These are phyloP conservation scores for Rhyacophila evoluta DNA, from an alignment of 2,888 invertebrate species.

Conservation along the genomic window DNA sequence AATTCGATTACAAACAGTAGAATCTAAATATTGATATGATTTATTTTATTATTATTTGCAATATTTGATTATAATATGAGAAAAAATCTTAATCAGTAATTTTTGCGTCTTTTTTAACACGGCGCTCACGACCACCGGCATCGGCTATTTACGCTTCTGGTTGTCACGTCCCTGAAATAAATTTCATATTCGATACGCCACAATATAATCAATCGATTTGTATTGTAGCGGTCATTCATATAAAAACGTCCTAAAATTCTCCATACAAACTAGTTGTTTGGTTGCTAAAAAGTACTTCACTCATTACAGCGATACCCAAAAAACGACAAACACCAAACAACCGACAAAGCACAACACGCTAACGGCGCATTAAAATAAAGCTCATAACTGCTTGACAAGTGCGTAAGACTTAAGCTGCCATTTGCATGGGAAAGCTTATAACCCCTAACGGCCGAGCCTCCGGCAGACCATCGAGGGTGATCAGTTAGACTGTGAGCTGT, in stretches of 20 bases:
- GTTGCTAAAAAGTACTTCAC: constrained; percentile 34
- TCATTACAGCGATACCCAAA: constrained; percentile 27
- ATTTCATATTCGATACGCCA: too few relatives aligned
- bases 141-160: too few relatives aligned
- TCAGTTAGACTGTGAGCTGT: constrained; percentile 47
- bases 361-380: constrained; percentile 34
- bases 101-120: too few relatives aligned
- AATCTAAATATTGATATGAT: too few relatives aligned
- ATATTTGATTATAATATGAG: too few relatives aligned
- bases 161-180: too few relatives aligned
- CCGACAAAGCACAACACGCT: background rate
- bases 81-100: too few relatives aligned
- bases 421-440: constrained; percentile 40
- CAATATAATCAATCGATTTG: too few relatives aligned
- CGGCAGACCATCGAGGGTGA: constrained; percentile 42
- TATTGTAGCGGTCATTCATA: background rate
- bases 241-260: background rate
- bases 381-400: constrained; percentile 25
- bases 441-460: constrained; percentile 51
- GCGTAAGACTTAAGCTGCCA: constrained; percentile 9
- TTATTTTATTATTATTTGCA: too few relatives aligned
- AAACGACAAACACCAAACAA: background rate
- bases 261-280: constrained; percentile 38
- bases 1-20: too few relatives aligned
- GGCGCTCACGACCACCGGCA: too few relatives aligned